Conservation (phyloP, 2,113 vertebrate species). For the Mesocricetus auratus region DNA sequence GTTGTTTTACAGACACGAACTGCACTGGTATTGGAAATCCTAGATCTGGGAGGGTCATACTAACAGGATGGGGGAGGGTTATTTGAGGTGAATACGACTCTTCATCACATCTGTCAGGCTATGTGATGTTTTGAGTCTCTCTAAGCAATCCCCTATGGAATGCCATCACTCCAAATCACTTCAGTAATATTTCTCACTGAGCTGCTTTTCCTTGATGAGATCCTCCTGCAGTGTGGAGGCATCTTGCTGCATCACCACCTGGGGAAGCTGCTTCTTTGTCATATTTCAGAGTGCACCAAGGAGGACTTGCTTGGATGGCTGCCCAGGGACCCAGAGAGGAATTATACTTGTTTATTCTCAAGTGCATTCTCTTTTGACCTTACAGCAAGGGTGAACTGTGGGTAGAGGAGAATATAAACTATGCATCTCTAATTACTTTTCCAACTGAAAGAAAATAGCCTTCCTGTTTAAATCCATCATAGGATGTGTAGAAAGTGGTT, state of each 20-base stretch:
- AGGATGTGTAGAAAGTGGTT: not conserved
- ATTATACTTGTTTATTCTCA: slow-evolving; percentile 49
- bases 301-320: slow-evolving; percentile 51
- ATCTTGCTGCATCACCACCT: slow-evolving; percentile 64
- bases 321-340: slow-evolving; percentile 56
- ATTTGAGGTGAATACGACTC: not conserved
- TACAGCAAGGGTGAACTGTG: not conserved
- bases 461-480: not conserved
- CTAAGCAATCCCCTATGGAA: slow-evolving; percentile 58
- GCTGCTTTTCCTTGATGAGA: slow-evolving; percentile 64
- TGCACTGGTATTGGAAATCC: not conserved
- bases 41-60: not conserved
- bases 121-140: slow-evolving; percentile 57
- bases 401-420: not conserved
- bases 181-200: slow-evolving; percentile 58
- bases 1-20: not conserved
- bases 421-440: slow-evolving; percentile 50
- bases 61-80: not conserved
- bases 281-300: slow-evolving; percentile 54
- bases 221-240: slow-evolving; percentile 50
- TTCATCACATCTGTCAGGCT: slow-evolving; percentile 9
- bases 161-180: slow-evolving; percentile 44
- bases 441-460: not conserved
- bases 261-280: slow-evolving; percentile 60
- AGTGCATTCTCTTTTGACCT: not conserved